These are phyloP conservation scores for Hyles euphorbiae DNA, from an alignment of 1,140 invertebrate genomes.

Conservation along the genomic window DNA sequence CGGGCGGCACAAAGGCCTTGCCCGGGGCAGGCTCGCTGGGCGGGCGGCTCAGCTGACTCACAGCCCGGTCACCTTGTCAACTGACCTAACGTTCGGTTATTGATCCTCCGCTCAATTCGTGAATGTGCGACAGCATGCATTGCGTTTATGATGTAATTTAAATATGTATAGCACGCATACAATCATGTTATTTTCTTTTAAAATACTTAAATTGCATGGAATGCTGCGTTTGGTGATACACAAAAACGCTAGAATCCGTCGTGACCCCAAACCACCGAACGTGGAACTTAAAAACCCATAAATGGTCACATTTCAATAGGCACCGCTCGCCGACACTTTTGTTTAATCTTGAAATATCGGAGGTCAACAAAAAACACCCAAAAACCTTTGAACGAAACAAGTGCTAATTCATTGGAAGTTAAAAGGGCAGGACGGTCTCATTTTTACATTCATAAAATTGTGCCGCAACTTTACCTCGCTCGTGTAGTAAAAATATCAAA, in stretches of 20 bases:
- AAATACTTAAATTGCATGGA: too few species aligned
- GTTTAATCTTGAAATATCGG: slow-evolving; percentile 20
- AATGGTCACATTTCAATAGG: slow-evolving; percentile 32
- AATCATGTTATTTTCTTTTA: too few species aligned
- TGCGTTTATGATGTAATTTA: too few species aligned
- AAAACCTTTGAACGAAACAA: slow-evolving; percentile 27
- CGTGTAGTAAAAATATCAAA: not conserved
- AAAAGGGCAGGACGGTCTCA: slow-evolving; percentile 17
- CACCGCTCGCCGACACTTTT: slow-evolving; percentile 29
- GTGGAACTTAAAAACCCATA: too few species aligned
- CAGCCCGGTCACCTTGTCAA: slow-evolving; percentile 26
- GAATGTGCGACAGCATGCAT: not conserved
- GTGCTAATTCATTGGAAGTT: slow-evolving; percentile 22
- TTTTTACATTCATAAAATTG: not conserved
- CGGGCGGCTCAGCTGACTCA: slow-evolving; percentile 21
- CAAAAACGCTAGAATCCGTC: too few species aligned
- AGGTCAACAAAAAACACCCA: slow-evolving; percentile 23
- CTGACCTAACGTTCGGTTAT: slow-evolving; percentile 33
- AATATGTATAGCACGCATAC: too few species aligned
- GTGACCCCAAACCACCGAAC: too few species aligned
- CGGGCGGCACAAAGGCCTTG: too few species aligned
- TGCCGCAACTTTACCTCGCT: not conserved
- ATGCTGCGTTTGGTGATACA: too few species aligned
- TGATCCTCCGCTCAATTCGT: slow-evolving; percentile 13
- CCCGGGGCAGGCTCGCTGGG: too few species aligned